These are phyloP conservation scores for Perccottus glenii DNA, from an alignment of 2,113 vertebrate species.

Conservation along the genomic window DNA sequence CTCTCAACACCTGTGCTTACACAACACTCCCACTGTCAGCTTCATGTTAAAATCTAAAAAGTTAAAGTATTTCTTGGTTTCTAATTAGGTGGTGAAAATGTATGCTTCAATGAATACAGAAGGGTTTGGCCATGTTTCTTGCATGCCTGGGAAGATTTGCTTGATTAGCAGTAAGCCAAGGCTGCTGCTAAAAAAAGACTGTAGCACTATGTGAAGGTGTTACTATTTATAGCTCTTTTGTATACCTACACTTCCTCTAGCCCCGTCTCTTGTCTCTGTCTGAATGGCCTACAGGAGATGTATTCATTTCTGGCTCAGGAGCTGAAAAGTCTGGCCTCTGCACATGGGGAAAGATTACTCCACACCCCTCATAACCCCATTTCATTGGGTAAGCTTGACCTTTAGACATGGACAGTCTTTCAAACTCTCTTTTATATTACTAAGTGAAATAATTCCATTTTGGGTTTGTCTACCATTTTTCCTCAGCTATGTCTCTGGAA, in stretches of 20 bases:
- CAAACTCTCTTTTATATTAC: not conserved
- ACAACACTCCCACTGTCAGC: no score
- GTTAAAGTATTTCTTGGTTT: not conserved
- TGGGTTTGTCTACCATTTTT: conserved; percentile 5
- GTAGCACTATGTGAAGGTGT: conserved; percentile 21
- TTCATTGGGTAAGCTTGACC: conserved; percentile 86
- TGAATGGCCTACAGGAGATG: conserved; percentile 85
- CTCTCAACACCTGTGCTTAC: no score
- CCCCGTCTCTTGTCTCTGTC: conserved; percentile 32
- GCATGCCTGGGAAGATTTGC: conserved; percentile 39
- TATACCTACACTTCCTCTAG: conserved; percentile 15
- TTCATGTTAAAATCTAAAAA: not conserved
- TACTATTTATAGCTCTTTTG: conserved; percentile 58
- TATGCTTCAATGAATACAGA: not conserved
- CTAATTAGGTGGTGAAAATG: not conserved
- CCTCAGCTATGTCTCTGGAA: conserved; percentile 89
- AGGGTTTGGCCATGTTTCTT: not conserved
- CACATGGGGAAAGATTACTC: conserved; percentile 87
- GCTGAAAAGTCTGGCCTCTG: conserved; percentile 87
- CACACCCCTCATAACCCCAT: conserved; percentile 94
- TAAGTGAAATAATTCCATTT: not conserved
- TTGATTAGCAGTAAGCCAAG: conserved; percentile 54
- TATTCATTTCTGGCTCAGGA: conserved; percentile 88
- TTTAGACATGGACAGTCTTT: not conserved
- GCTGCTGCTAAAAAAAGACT: conserved; percentile 49